These are phyloP conservation scores for Muntiacus reevesi DNA, from an alignment of 2,113 vertebrate genomes.

Conservation along the genomic window DNA sequence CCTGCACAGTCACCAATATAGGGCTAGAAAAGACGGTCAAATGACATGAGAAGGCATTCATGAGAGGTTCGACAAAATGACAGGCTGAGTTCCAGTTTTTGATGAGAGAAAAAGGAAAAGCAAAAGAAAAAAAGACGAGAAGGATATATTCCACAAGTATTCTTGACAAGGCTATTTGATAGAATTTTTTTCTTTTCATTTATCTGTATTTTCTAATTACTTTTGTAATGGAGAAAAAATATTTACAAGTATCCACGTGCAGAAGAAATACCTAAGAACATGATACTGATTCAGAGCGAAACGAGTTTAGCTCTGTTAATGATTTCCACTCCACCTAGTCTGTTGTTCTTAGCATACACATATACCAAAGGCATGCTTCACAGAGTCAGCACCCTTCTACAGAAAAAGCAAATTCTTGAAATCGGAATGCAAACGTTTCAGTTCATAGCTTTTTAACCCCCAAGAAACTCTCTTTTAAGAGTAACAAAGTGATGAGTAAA, in stretches of 20 bases:
- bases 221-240: background rate
- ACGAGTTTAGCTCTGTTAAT: background rate
- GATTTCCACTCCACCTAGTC: background rate
- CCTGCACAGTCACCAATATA: background rate
- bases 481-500: background rate
- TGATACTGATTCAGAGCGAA: background rate
- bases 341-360: background rate
- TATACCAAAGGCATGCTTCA: background rate
- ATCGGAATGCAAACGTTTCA: slow-evolving; percentile 33
- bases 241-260: background rate
- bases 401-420: background rate
- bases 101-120: background rate
- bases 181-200: background rate
- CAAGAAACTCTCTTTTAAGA: background rate
- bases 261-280: background rate
- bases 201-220: background rate
- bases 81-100: background rate
- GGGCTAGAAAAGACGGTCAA: background rate
- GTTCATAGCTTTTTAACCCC: background rate
- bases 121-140: background rate
- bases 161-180: background rate
- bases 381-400: background rate
- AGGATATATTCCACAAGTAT: background rate
- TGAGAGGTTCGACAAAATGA: background rate
- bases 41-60: background rate